Evolutionary conservation across 1,140 invertebrate genomes (phyloP), one percentile per base, ranked within the genome.

Genomic region (Brachionus asplanchnoidis): DNA sequence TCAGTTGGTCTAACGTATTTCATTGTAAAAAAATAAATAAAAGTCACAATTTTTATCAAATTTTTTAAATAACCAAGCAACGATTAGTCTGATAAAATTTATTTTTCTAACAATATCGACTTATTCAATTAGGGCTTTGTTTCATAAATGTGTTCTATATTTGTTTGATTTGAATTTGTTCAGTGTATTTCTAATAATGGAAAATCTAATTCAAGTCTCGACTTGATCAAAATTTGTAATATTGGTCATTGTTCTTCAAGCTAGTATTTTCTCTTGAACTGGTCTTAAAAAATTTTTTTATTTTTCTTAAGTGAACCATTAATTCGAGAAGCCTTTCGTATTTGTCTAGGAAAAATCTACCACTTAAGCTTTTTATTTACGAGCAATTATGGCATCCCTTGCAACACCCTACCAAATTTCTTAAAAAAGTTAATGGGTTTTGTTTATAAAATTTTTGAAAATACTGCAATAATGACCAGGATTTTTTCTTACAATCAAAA

Each of bases 11-110:
- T 6, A 36, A 32, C 5, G 14, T 68, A 6, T n/a, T 32, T 68
- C 6, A 40, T 6, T 32, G 6, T n/a, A n/a, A 68, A 68, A 32
- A 28, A 7, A 14, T 23, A 32, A 68, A 11, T 32, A 23, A 36
- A 32, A 40, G 23, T 3, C 32, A 14, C 7, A 32, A 32, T 5
- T 32, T 32, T 68, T 32, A 32, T 68, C 66, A 68, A 68, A 68
- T 66, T 68, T n/a, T 32, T 32, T 28, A 73, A 73, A 73, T 73
- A 73, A 73, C 68, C 68, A 73, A 73, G 68, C 68, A 73, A 73
- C 68, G 32, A 40, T 73, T 20, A 4, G 68, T 73, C 68, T 42
- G 36, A 73, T 73, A 42, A 40, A 42, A 73, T 73, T 68, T 68
- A 12, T 68, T 68, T 40, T 68, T 14, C 17, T 36, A 42, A 40